A percentile compares a stretch with the other conserved stretches of the same genome.
phyloP scores from a whole-genome alignment of 1,140 invertebrate genomes.

The Euschistus heros region DNA sequence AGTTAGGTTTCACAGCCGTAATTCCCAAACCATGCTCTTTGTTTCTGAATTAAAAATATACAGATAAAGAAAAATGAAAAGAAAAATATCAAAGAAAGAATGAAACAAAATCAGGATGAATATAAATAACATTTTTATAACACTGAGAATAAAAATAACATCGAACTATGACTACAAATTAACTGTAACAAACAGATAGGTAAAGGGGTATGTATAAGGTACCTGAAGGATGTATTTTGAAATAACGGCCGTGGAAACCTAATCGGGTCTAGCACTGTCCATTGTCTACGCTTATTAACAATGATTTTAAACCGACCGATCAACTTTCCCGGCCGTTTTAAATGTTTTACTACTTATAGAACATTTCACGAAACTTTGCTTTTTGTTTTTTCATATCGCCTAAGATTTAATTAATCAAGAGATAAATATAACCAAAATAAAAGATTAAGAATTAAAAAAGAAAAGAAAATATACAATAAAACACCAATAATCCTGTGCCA shows the following conservation, averaged over 20 bases:
- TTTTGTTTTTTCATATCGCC: neutral
- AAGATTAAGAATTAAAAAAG: neutral
- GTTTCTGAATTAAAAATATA: neutral
- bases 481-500: constrained; percentile 27
- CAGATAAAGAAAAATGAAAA: neutral
- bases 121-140: no score
- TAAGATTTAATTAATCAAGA: constrained; percentile 4
- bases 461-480: constrained; percentile 21
- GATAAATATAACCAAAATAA: constrained; percentile 15
- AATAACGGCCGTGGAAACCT: constrained; percentile 25
- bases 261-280: constrained; percentile 27
- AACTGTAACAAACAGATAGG: no score
- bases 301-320: constrained; percentile 16
- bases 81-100: neutral
- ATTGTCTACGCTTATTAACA: constrained; percentile 24
- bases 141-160: no score
- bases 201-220: neutral
- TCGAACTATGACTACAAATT: no score
- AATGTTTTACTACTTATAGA: neutral
- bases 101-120: neutral
- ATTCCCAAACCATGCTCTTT: constrained; percentile 5
- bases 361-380: neutral
- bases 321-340: constrained; percentile 22
- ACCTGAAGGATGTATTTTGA: constrained; percentile 2
- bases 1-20: constrained; percentile 16